Base-by-base conservation (phyloP, 2,888 invertebrate genomes). In the Nymphalis c-album region DNA sequence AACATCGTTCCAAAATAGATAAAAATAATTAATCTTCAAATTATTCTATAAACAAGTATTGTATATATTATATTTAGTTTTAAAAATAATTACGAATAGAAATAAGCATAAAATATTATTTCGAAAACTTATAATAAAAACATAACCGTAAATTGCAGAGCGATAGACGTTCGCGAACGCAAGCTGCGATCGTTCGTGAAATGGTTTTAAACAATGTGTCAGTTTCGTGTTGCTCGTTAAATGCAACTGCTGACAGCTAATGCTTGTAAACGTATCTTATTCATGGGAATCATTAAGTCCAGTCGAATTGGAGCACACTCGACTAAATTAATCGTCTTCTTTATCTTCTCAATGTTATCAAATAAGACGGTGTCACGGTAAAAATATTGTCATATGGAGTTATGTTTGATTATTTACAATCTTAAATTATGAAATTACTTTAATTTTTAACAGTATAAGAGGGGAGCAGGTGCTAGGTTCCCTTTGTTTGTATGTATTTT, bases 231-330 rank as follows among this genome's bases (percentile, higher is more conserved):
- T 70, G 73, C 70, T 75, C 67, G 72, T 78, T 77, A 81, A 82
- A 78, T 79, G 73, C 74, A 63, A 73, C 70, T 75, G 85, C 74
- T 81, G 85, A 86, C 83, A 84, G 78, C 72, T 72, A 75, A 75
- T 76, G 78, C 75, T 73, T 64, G 72, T 71, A 68, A 65, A 67
- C 70, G 69, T 70, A n/a, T 48, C 62, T 71, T 71, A 64, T 73
- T 77, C 75, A 76, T 74, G 76, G 75, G 77, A 80, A 60, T 40
- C 60, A 18, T 55, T 47, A 58, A 31, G 51, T 53, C 22, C 60
- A 22, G 20, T 61, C 57, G 40, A 35, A 55, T 35, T 20, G 18
- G 18, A 51, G 26, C n/a, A 31, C 26, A 65, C 10, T 20, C 13
- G 16, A 55, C 3, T 26, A 26, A 17, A 60, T 60, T 26, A 31